A percentile compares a stretch with the other conserved stretches of the same genome.
phyloP scores from a whole-genome alignment of 2,113 vertebrate genomes.

The Oncorhynchus kisutch region DNA sequence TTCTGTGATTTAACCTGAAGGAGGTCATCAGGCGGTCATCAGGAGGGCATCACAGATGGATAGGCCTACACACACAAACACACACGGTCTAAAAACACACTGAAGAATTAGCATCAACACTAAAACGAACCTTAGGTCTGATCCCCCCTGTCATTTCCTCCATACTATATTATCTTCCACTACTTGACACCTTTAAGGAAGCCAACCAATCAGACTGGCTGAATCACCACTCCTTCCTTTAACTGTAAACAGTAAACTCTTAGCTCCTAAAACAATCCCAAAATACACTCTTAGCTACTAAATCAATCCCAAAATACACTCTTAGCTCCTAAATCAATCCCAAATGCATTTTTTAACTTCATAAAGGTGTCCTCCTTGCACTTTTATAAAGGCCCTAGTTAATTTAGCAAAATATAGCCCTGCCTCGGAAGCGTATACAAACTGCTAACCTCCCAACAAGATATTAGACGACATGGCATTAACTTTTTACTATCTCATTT shows the following conservation, averaged over 20 bases:
- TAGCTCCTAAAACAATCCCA: no score
- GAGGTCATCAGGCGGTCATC: no score
- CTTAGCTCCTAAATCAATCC: not conserved
- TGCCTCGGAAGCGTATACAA: slow-evolving; percentile 6
- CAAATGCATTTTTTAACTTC: not conserved
- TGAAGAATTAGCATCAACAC: not conserved
- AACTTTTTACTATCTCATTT: slow-evolving; percentile 30
- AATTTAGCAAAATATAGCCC: slow-evolving; percentile 6
- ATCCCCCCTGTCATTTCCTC: not conserved
- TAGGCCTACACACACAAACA: not conserved
- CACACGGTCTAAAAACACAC: not conserved
- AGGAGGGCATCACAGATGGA: no score
- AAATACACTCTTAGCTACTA: not conserved
- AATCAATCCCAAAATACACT: not conserved
- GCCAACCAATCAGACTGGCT: not conserved
- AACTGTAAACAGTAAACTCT: not conserved
- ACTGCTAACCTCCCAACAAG: slow-evolving; percentile 11
- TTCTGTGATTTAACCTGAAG: no score
- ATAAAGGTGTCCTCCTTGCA: not conserved
- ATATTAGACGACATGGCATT: slow-evolving; percentile 27
- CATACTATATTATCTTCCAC: not conserved
- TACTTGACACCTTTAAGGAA: not conserved
- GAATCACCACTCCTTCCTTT: not conserved
- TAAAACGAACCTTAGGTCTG: not conserved
- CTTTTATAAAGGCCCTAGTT: not conserved